Evolutionary conservation across 2,797 vertebrate species (phyloP).

Genomic region (Tokudaia muenninki): DNA sequence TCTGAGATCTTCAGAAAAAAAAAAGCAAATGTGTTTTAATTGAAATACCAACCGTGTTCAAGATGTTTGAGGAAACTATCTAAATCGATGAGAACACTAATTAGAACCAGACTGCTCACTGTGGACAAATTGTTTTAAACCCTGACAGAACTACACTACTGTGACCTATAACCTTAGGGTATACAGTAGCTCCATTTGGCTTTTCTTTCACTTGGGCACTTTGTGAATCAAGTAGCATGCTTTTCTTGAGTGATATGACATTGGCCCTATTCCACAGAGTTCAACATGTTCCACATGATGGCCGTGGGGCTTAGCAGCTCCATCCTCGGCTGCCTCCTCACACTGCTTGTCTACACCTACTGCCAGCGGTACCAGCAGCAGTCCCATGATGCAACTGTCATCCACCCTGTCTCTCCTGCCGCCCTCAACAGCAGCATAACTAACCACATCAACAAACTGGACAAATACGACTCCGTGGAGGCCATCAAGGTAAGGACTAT

Average conservation of each 20-base stretch:
- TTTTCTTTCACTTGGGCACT: neutral
- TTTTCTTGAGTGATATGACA: neutral
- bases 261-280: conserved; percentile 89
- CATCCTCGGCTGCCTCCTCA: conserved; percentile 97
- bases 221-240: neutral
- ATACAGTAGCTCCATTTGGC: rapidly evolving
- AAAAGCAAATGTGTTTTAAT: neutral
- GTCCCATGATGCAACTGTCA: conserved; percentile 97
- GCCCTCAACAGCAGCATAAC: conserved; percentile 99
- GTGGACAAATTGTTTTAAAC: neutral
- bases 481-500: conserved; percentile 95
- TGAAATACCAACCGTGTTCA: neutral
- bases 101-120: neutral
- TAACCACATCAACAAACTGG: conserved; percentile 99
- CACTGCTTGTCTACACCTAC: conserved; percentile 96
- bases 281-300: conserved; percentile 98
- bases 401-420: conserved; percentile 96
- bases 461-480: conserved; percentile 98
- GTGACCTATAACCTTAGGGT: neutral
- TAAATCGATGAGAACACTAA: neutral
- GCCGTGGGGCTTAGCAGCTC: conserved; percentile 98
- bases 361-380: conserved; percentile 98
- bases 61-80: neutral
- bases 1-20: neutral
- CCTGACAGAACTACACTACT: neutral